Evolutionary conservation across 2,888 invertebrate species (phyloP).

Genomic region (Lithophane semibrunnea): DNA sequence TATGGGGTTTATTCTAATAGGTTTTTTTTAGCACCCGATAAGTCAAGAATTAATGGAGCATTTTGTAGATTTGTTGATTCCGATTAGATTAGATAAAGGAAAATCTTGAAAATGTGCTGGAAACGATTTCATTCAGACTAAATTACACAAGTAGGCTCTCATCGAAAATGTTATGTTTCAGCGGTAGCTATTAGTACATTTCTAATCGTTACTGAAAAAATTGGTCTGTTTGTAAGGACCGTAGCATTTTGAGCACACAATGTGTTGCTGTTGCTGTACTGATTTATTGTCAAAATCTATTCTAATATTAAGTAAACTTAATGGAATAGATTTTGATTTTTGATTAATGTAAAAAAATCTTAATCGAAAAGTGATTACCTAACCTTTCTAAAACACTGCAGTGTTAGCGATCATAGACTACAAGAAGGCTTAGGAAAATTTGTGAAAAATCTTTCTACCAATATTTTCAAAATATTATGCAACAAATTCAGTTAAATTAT

Average conservation of each 20-base stretch:
- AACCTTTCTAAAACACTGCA: not conserved
- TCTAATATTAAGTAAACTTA: not conserved
- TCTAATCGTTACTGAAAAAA: not conserved
- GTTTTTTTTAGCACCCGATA: constrained; percentile 11
- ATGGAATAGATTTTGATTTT: too few relatives aligned
- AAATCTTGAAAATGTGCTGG: not conserved
- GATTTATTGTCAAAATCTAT: not conserved
- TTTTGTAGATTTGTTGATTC: constrained; percentile 15
- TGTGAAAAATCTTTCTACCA: not conserved
- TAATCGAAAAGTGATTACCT: too few relatives aligned
- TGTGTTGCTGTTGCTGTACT: too few relatives aligned
- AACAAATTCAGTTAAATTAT: not conserved
- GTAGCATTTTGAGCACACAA: not conserved
- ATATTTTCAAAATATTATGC: not conserved
- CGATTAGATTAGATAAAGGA: not conserved
- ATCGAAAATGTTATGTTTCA: not conserved
- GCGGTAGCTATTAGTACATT: not conserved
- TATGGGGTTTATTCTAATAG: not conserved
- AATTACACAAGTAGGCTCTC: not conserved
- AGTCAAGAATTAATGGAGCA: constrained; percentile 5
- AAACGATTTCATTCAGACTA: not conserved
- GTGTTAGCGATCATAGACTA: not conserved
- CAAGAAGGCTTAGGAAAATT: not conserved
- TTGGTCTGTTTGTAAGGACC: not conserved
- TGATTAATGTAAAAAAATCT: too few relatives aligned